Percentiles rank a stretch among this genome's conserved stretches.
Evolutionary conservation across 2,113 vertebrate species (phyloP).

Genomic region (Anhinga rufa): DNA sequence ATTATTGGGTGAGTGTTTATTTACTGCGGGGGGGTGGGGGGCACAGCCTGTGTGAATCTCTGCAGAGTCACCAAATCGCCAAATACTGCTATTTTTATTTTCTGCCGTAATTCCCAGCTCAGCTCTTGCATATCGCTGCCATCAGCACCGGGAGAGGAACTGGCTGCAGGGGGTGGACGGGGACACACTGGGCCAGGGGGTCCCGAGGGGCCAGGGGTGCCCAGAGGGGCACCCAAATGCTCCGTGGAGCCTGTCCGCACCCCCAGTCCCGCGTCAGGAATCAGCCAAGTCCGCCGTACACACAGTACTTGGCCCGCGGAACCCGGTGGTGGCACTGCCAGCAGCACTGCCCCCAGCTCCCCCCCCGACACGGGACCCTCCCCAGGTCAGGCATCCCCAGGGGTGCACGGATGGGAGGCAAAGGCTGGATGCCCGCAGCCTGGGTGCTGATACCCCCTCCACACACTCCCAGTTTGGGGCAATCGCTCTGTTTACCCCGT

Average conservation of each 20-base stretch:
- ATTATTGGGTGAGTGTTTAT: not conserved
- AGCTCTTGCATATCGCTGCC: not conserved
- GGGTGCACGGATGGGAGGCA: not conserved
- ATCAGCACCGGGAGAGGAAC: not conserved
- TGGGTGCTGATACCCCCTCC: not conserved
- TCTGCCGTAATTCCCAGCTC: not conserved
- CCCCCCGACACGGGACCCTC: too few relatives aligned
- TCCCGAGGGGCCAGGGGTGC: rapidly evolving
- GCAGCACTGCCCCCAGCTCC: not conserved
- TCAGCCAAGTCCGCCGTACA: rapidly evolving
- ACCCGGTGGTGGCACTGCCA: not conserved
- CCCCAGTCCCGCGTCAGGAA: too few relatives aligned
- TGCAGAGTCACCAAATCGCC: not conserved
- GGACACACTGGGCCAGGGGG: rapidly evolving
- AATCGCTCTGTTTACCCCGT: not conserved
- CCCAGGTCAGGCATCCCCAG: not conserved
- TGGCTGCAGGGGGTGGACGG: rapidly evolving
- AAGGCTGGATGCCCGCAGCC: rapidly evolving
- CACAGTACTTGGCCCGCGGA: rapidly evolving
- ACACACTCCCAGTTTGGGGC: too few relatives aligned
- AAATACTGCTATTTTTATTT: not conserved
- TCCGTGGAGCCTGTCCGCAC: rapidly evolving
- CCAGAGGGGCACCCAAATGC: not conserved
- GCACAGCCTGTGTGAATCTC: not conserved
- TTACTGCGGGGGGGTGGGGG: not conserved